A percentile compares a stretch with the other conserved stretches of the same genome.
Evolutionary conservation across 2,113 vertebrate species (phyloP).

Genomic region (Heterotis niloticus): DNA sequence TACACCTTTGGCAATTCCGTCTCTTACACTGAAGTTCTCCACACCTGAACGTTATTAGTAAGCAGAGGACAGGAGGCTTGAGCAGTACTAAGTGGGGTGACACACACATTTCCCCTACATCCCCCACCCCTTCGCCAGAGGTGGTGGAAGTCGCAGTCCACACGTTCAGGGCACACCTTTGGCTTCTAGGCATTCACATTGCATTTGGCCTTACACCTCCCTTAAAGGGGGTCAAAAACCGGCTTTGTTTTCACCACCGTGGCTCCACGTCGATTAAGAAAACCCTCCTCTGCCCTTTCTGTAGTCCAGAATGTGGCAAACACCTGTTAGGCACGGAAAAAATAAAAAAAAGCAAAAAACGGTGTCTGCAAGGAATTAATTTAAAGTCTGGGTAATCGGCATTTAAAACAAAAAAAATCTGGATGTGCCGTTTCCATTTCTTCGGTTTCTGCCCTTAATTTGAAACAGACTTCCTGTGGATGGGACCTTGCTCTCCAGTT

Average conservation of each 20-base stretch:
- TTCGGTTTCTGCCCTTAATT: constrained; percentile 58
- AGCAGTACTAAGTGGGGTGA: too few species aligned
- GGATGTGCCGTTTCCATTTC: constrained; percentile 64
- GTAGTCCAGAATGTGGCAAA: constrained; percentile 33
- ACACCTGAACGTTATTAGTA: too few species aligned
- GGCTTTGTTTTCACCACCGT: background rate
- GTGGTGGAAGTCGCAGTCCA: background rate
- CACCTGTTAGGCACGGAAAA: constrained; percentile 59
- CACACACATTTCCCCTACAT: too few species aligned
- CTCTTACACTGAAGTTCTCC: too few species aligned
- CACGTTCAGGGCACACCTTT: background rate
- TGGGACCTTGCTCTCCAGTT: background rate
- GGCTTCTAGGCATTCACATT: background rate
- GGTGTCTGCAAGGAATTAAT: constrained; percentile 59
- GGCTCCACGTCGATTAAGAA: too few species aligned
- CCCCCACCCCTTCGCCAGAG: background rate
- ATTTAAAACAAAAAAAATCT: constrained; percentile 65
- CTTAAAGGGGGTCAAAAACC: background rate
- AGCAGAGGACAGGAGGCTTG: too few species aligned
- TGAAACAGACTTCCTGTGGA: constrained; percentile 52
- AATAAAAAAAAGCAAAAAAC: constrained; percentile 8
- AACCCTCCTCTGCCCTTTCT: background rate
- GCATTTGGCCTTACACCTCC: background rate
- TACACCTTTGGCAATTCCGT: too few species aligned
- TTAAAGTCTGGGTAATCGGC: constrained; percentile 67